Evolutionary conservation across 2,113 vertebrate genomes (phyloP), one percentile per base, ranked within the genome.

Genomic region (Alligator sinensis): DNA sequence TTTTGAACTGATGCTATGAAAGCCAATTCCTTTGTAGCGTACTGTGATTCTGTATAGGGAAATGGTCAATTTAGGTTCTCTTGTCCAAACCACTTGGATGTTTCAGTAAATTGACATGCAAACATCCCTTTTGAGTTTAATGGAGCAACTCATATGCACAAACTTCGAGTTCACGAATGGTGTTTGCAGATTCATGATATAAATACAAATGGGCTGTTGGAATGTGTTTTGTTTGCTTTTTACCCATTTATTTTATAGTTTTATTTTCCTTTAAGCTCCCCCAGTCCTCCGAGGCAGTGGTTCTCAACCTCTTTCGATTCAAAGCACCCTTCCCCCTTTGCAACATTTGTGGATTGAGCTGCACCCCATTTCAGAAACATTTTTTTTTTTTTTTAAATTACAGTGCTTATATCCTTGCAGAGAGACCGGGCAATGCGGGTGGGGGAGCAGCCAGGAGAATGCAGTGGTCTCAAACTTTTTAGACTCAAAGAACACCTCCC

Each of bases 101-200:
- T 77, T 28, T 85, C 3, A 74, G 30, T 59, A 0, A 0, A 17
- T 3, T 14, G 14, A 3, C 1, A 15, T 18, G 13, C 17, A 58
- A 80, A n/a, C 7, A 59, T 11, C 38, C 62, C 82, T n/a, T 10
- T 11, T 16, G 12, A 25, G 76, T 47, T n/a, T 84, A 77, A 16
- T 4, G 34, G n/a, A 16, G 22, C 70, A 13, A 18, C n/a, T 30
- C 16, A 0, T 0, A 21, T 4, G 54, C 17, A 30, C 38, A 19
- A 66, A 63, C 6, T 28, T n/a, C 34, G 58, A 76, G 25, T 19
- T 16, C 30, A 78, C 55, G 10, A 2, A 3, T 17, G 11, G 19
- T 5, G 84, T 6, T 77, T 21, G 8, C 28, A 14, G 34, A 83
- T 4, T 61, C 8, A 11, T 1, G 2, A 47, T 2, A 1, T 1